Evolutionary conservation across 1,140 invertebrate genomes (phyloP), one percentile per base, ranked within the genome.

Genomic region (Cylas formicarius): DNA sequence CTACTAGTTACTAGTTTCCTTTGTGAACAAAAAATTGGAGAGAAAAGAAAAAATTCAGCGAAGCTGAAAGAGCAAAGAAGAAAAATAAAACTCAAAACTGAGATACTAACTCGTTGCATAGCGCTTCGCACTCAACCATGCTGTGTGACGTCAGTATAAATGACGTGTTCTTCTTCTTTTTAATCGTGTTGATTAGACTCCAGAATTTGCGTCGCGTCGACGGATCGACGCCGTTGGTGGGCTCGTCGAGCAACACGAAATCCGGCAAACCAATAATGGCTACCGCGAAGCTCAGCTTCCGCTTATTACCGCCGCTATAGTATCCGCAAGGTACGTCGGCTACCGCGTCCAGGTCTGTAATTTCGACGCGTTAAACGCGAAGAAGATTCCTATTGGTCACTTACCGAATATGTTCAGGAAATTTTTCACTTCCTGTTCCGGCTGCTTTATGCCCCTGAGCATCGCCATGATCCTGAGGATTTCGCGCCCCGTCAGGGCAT

Each of bases 41-140:
- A 7, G 18, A 17, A n/a, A 35, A 35, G 11, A 35, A 5, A 35
- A 35, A 35, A 4, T 9, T 18, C 33, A 20, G 2, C 16, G 22
- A 18, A 8, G 7, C 7, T 5, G 7, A 5, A 8, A 7, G 22
- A 20, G 8, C 2, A 16, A 17, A 2, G 8, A 20, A 11, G 11
- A 28, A 28, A 3, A 28, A 4, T 28, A 3, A 28, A 3, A 5
- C 11, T 28, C 16, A 2, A 14, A 11, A 11, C 11, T 11, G 16
- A 28, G 4, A 13, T 31, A 35, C 49, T 48, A 56, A 64, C 58
- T 56, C 70, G 27, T 75, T 72, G 54, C 85, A 90, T 2, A 89
- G 67, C 7, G 78, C 75, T 63, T 89, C 86, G 67, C 83, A 87
- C 71, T 94, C 90, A 65, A 90, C 87, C 87, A 93, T 90, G 53